Conservation (phyloP, 1,140 invertebrate species). For the Sycophila sp. region DNA sequence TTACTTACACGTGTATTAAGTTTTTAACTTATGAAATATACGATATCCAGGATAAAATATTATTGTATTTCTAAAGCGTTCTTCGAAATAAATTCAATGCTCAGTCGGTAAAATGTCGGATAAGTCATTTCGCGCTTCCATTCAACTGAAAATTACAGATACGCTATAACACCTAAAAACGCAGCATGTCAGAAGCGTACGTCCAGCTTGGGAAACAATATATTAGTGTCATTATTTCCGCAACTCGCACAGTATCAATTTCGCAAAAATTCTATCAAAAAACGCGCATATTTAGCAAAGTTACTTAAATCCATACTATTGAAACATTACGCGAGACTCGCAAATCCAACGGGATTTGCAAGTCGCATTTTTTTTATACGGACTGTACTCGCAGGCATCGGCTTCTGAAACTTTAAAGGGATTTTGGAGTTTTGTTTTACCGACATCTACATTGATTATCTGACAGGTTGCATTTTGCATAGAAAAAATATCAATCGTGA, state of each 20-base stretch:
- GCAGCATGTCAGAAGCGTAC: not conserved
- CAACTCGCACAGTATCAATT: not conserved
- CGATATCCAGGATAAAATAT: not conserved
- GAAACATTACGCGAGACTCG: not conserved
- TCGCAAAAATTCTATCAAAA: conserved; percentile 24
- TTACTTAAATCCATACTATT: conserved; percentile 16
- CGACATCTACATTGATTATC: not conserved
- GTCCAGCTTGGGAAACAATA: not conserved
- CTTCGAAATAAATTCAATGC: not conserved
- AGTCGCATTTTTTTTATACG: not conserved
- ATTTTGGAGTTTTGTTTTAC: not conserved
- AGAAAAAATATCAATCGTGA: no score
- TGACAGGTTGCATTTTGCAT: not conserved
- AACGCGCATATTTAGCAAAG: conserved; percentile 12
- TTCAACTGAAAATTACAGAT: conserved; percentile 8
- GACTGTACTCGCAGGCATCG: conserved; percentile 14
- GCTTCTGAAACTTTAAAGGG: conserved; percentile 1
- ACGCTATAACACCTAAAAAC: conserved; percentile 2
- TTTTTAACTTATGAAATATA: not conserved
- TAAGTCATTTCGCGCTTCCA: not conserved
- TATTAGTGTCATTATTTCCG: not conserved
- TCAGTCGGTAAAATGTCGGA: not conserved
- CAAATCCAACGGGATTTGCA: not conserved
- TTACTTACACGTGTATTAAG: not conserved
- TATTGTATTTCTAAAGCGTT: not conserved